These are phyloP conservation scores for Ctenodactylus gundi DNA, from an alignment of 2,113 vertebrate genomes.

Conservation along the genomic window DNA sequence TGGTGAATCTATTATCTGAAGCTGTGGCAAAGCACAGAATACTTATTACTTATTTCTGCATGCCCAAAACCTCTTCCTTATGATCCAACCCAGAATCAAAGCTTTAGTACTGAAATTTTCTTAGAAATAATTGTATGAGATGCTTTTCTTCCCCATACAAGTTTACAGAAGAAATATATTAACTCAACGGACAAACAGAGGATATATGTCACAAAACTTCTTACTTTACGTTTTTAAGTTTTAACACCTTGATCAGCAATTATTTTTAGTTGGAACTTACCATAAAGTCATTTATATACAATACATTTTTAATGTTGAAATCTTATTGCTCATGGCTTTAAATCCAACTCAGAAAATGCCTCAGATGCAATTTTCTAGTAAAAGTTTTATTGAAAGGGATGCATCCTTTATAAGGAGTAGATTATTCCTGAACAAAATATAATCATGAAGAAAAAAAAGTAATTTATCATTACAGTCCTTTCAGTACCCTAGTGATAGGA, in stretches of 20 bases:
- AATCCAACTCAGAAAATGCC: conserved; percentile 64
- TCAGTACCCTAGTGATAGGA: not conserved
- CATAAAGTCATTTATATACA: conserved; percentile 73
- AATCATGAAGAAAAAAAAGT: conserved; percentile 1
- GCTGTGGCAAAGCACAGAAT: not conserved
- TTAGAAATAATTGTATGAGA: not conserved
- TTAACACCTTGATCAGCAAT: conserved; percentile 66
- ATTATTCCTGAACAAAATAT: conserved; percentile 18
- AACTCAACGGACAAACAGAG: not conserved
- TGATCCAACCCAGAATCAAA: not conserved
- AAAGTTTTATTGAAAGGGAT: conserved; percentile 69
- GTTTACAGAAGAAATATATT: not conserved
- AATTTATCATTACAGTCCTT: not conserved
- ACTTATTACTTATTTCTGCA: not conserved
- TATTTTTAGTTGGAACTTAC: conserved; percentile 54
- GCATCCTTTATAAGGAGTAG: conserved; percentile 22
- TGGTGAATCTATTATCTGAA: not conserved
- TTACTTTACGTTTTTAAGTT: conserved; percentile 48
- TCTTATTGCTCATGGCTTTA: conserved; percentile 50
- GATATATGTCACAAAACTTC: not conserved
- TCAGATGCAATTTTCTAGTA: conserved; percentile 57
- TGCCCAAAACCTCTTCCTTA: not conserved
- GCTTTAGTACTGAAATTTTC: not conserved
- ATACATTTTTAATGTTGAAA: conserved; percentile 74
- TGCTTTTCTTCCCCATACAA: not conserved